Conservation (phyloP, 1,140 invertebrate species). For the Anastrepha obliqua region DNA sequence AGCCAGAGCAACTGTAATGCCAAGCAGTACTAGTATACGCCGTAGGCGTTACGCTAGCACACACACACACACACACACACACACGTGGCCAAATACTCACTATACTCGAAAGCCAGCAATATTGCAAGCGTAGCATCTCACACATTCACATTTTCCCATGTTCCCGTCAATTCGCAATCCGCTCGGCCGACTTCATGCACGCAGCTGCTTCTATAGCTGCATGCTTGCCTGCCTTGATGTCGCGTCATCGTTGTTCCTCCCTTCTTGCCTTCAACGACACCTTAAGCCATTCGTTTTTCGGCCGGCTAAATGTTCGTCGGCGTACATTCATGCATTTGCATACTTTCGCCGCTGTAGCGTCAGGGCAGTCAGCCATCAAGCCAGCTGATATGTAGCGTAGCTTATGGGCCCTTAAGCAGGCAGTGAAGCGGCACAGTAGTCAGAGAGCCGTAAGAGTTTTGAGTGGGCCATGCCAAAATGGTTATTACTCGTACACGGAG, state of each 20-base stretch:
- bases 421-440: slow-evolving; percentile 43
- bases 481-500: slow-evolving; percentile 13
- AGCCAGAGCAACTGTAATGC: slow-evolving; percentile 6
- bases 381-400: background rate
- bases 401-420: slow-evolving; percentile 48
- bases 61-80: background rate
- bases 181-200: background rate
- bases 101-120: slow-evolving; percentile 1
- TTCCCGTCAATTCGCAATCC: background rate
- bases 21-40: background rate
- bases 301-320: slow-evolving; percentile 26
- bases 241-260: background rate
- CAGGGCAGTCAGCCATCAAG: slow-evolving; percentile 43
- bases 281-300: slow-evolving; percentile 48
- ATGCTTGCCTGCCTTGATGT: background rate
- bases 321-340: slow-evolving; percentile 43
- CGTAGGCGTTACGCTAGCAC: slow-evolving; percentile 9
- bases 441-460: slow-evolving; percentile 48
- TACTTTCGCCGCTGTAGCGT: slow-evolving; percentile 16
- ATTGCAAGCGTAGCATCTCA: background rate
- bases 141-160: background rate
- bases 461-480: slow-evolving; percentile 37
- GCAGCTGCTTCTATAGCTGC: background rate
- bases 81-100: too few species aligned
- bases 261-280: background rate